Conservation (phyloP, 2,888 invertebrate species). For the Drosophila paracracens region DNA sequence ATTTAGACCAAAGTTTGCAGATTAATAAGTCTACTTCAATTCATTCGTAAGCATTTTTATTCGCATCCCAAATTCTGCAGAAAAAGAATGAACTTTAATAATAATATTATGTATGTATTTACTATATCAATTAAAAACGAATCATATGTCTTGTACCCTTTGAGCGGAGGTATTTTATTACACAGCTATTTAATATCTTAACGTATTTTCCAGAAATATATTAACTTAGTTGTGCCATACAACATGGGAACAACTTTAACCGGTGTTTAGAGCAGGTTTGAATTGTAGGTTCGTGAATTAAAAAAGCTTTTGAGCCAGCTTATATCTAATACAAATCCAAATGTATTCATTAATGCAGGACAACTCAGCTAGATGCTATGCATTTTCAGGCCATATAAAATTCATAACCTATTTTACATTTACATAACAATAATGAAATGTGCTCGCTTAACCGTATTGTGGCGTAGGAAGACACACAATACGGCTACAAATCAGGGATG, state of each 20-base stretch:
- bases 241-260: conserved; percentile 19
- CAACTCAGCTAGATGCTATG: conserved; percentile 1
- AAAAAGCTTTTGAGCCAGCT: not conserved
- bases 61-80: not conserved
- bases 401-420: not conserved
- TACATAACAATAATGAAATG: not conserved
- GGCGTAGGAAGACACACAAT: no score
- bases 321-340: not conserved
- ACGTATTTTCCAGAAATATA: conserved; percentile 38
- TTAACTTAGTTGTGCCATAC: conserved; percentile 44
- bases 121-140: no score
- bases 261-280: not conserved
- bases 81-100: rapidly evolving
- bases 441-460: no score
- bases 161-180: not conserved
- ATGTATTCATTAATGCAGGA: not conserved
- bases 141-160: not conserved
- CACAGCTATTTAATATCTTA: not conserved
- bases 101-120: not conserved
- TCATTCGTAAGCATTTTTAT: no score
- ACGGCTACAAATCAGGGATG: no score
- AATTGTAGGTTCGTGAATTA: not conserved
- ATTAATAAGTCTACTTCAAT: not conserved
- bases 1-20: not conserved
- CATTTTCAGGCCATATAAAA: conserved; percentile 51